phyloP scores from a whole-genome alignment of 1,140 invertebrate genomes.

The Hypsibius dujardini region DNA sequence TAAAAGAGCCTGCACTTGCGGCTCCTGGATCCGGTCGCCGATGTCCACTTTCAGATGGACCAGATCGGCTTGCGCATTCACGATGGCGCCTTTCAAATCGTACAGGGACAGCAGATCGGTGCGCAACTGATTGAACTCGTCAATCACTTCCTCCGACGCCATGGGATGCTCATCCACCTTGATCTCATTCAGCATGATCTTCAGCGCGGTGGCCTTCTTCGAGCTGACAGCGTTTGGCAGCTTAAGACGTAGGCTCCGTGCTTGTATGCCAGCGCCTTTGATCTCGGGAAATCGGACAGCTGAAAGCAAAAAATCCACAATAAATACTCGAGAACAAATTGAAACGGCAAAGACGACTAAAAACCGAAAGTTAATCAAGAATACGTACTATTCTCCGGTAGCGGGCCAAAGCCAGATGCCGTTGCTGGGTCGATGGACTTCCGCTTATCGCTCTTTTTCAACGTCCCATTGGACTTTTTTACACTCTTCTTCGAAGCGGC shows the following conservation, averaged over 20 bases:
- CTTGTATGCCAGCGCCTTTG: not conserved
- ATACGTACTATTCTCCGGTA: too few species aligned
- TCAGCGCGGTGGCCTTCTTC: not conserved
- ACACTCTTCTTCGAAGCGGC: not conserved
- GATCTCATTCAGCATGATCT: not conserved
- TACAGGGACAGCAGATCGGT: constrained; percentile 87
- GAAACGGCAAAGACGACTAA: too few species aligned
- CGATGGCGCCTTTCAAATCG: constrained; percentile 72
- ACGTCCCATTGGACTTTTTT: not conserved
- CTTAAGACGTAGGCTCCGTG: not conserved
- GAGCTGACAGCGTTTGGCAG: not conserved
- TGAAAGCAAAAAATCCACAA: not conserved
- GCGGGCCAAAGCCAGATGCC: not conserved
- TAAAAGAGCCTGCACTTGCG: not conserved
- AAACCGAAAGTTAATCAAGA: too few species aligned
- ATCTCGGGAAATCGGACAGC: constrained; percentile 1
- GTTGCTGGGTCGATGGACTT: not conserved
- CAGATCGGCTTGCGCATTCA: constrained; percentile 31
- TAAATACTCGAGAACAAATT: not conserved
- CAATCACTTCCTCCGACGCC: constrained; percentile 78
- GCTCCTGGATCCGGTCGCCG: not conserved
- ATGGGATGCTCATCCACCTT: constrained; percentile 59
- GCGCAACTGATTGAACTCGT: constrained; percentile 83
- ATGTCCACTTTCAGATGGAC: not conserved
- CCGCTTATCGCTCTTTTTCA: constrained; percentile 6